phyloP scores from a whole-genome alignment of 1,140 invertebrate species.

The Drosophila asahinai region DNA sequence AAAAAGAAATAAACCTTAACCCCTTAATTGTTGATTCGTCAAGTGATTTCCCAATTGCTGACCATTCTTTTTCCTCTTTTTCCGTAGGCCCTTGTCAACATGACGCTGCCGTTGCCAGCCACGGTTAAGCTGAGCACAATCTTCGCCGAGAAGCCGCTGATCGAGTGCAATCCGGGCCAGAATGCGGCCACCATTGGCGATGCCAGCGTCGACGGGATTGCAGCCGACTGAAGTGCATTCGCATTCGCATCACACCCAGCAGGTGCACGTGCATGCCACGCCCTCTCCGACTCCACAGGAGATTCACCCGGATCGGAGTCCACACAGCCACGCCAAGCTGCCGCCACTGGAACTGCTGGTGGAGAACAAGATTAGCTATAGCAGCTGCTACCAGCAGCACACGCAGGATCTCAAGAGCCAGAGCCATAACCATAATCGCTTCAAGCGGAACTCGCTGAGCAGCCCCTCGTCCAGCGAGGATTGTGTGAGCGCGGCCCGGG shows the following conservation, averaged over 20 bases:
- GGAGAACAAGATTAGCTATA: constrained; percentile 76
- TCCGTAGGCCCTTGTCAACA: constrained; percentile 46
- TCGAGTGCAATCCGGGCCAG: constrained; percentile 33
- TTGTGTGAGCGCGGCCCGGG: constrained; percentile 44
- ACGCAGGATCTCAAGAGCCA: constrained; percentile 28
- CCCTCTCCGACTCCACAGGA: constrained; percentile 35
- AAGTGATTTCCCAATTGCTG: not conserved
- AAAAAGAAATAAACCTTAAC: too few species aligned
- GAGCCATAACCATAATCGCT: constrained; percentile 14
- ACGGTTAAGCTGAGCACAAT: constrained; percentile 61
- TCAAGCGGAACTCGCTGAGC: constrained; percentile 46
- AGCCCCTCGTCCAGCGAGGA: constrained; percentile 65
- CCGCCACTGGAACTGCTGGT: constrained; percentile 72
- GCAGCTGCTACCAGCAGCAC: constrained; percentile 60
- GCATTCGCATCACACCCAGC: constrained; percentile 46
- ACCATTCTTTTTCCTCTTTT: not conserved
- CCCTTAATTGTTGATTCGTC: not conserved
- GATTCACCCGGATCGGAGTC: constrained; percentile 25
- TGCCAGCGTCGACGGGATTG: constrained; percentile 60
- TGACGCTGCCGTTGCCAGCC: constrained; percentile 50
- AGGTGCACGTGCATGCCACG: constrained; percentile 45
- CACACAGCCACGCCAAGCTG: constrained; percentile 46
- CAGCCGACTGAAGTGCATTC: constrained; percentile 67
- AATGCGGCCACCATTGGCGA: constrained; percentile 72
- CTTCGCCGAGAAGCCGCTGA: not conserved